phyloP scores from a whole-genome alignment of 2,113 vertebrate genomes.

The Zonotrichia leucophrys region DNA sequence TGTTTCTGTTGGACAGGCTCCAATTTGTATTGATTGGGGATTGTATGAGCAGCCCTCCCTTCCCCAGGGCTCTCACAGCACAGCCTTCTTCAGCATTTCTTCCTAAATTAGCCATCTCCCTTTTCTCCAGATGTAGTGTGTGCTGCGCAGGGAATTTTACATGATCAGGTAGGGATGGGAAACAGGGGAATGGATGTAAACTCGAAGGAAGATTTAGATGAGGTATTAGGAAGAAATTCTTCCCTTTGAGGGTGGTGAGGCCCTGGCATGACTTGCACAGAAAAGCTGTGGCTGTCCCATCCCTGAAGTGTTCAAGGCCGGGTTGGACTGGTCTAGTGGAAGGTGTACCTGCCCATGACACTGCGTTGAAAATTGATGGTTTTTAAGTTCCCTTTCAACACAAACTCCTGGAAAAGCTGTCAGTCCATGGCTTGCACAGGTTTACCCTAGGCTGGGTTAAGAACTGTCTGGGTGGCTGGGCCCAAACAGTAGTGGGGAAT shows the following conservation, averaged over 20 bases:
- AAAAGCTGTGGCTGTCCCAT: neutral
- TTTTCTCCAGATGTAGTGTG: neutral
- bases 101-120: neutral
- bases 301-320: neutral
- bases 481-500: neutral
- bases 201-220: neutral
- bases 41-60: too few species aligned
- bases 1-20: neutral
- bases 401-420: neutral
- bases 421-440: neutral
- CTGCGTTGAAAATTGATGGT: neutral
- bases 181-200: rapidly evolving
- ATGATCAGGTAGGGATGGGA: neutral
- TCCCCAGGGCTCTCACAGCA: neutral
- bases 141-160: neutral
- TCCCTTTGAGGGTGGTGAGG: neutral
- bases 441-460: neutral
- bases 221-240: neutral
- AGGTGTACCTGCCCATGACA: neutral
- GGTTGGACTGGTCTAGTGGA: neutral
- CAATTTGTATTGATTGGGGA: neutral
- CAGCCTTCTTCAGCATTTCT: neutral
- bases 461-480: neutral
- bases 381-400: neutral
- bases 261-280: neutral